Conservation (phyloP, 2,888 invertebrate genomes). For the Drepana falcataria region DNA sequence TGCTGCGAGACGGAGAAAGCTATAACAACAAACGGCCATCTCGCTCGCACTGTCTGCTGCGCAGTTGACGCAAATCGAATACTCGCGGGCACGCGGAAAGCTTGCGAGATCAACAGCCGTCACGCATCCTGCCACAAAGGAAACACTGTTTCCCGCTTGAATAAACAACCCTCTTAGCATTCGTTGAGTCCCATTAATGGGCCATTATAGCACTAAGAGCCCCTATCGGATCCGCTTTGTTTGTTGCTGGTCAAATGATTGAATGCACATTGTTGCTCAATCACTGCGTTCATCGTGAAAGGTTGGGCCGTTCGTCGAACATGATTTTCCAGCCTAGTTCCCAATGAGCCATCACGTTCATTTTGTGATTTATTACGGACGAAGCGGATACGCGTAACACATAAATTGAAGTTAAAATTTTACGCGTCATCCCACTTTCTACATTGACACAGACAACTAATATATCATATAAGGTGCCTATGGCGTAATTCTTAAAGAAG, state of each 20-base stretch:
- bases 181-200: slow-evolving; percentile 40
- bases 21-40: slow-evolving; percentile 67
- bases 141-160: slow-evolving; percentile 31
- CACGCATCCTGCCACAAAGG: slow-evolving; percentile 45
- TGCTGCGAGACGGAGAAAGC: slow-evolving; percentile 57
- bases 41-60: slow-evolving; percentile 64
- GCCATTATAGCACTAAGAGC: slow-evolving; percentile 31
- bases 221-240: slow-evolving; percentile 48
- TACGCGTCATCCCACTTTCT: slow-evolving; percentile 19
- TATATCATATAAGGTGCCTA: slow-evolving; percentile 4
- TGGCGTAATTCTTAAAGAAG: not conserved
- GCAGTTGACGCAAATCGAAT: slow-evolving; percentile 63
- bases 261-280: slow-evolving; percentile 34
- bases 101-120: slow-evolving; percentile 28
- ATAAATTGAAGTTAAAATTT: slow-evolving; percentile 34
- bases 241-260: slow-evolving; percentile 33
- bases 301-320: slow-evolving; percentile 40
- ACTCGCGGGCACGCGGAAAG: slow-evolving; percentile 57
- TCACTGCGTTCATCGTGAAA: slow-evolving; percentile 46
- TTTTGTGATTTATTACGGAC: slow-evolving; percentile 51
- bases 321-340: slow-evolving; percentile 65
- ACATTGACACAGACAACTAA: slow-evolving; percentile 5
- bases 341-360: slow-evolving; percentile 38
- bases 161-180: slow-evolving; percentile 33
- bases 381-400: slow-evolving; percentile 38